Evolutionary conservation across 37 sponge, comb jelly and placozoan species (phyloP).

Genomic region (Axinella damicornis): DNA sequence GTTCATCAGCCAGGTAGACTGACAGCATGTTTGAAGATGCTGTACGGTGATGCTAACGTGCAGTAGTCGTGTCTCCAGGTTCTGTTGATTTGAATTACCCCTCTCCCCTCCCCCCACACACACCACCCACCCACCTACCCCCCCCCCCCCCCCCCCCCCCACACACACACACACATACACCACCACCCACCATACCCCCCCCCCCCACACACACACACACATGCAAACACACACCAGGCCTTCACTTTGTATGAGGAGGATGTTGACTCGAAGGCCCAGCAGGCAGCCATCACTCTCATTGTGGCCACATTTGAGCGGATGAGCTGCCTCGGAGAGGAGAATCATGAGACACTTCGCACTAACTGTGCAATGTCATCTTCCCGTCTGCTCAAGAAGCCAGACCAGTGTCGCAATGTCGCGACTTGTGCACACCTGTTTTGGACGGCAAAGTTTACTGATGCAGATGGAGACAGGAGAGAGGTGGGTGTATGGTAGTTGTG

Average conservation of each 20-base stretch:
- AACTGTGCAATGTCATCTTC: slow-evolving; percentile 90
- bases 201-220: background rate
- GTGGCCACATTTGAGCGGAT: slow-evolving; percentile 92
- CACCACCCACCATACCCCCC: no score
- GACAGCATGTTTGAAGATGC: no score
- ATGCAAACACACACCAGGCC: no score
- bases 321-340: slow-evolving; percentile 95
- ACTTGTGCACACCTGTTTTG: slow-evolving; percentile 96
- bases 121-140: no score
- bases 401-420: slow-evolving; percentile 95
- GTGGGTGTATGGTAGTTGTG: no score
- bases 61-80: no score
- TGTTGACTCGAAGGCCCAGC: slow-evolving; percentile 92
- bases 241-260: slow-evolving; percentile 96
- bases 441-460: slow-evolving; percentile 72
- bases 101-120: no score
- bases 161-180: no score
- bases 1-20: slow-evolving; percentile 94
- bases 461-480: slow-evolving; percentile 12
- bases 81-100: no score
- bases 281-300: slow-evolving; percentile 87
- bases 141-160: no score
- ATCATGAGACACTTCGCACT: slow-evolving; percentile 95
- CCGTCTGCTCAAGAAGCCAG: slow-evolving; percentile 97
- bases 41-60: no score